phyloP scores from a whole-genome alignment of 1,140 invertebrate genomes.

The Asbolus verrucosus region DNA sequence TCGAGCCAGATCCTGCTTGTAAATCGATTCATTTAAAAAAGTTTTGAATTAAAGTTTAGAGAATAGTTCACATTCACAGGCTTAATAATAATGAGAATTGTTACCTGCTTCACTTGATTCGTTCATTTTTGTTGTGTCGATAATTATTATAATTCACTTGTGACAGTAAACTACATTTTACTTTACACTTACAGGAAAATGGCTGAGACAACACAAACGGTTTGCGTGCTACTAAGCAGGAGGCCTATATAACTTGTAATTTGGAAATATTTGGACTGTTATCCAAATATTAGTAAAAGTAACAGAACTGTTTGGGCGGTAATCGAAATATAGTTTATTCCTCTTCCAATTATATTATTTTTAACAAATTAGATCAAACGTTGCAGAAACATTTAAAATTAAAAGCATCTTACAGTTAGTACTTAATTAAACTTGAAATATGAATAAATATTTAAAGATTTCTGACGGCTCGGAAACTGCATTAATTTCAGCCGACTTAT shows the following conservation, averaged over 20 bases:
- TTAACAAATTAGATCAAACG: not conserved
- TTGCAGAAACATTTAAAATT: slow-evolving; percentile 8
- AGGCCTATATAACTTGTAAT: slow-evolving; percentile 9
- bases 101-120: too few relatives aligned
- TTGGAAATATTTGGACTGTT: slow-evolving; percentile 15
- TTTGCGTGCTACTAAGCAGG: not conserved
- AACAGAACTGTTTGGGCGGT: slow-evolving; percentile 12
- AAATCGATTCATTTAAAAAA: too few relatives aligned
- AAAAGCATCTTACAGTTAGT: not conserved
- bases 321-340: not conserved
- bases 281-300: not conserved
- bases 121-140: too few relatives aligned
- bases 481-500: not conserved
- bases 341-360: not conserved
- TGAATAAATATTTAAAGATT: not conserved
- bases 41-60: too few relatives aligned
- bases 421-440: not conserved
- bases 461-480: not conserved
- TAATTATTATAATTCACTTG: not conserved
- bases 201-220: not conserved
- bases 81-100: too few relatives aligned
- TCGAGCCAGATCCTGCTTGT: too few relatives aligned
- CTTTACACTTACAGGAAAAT: not conserved
- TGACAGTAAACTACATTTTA: not conserved
- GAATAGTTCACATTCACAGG: too few relatives aligned